Percentiles rank a stretch among this genome's conserved stretches.
These are phyloP conservation scores for Phoxinus dragarum DNA, from an alignment of 2,797 vertebrate genomes.

Conservation along the genomic window DNA sequence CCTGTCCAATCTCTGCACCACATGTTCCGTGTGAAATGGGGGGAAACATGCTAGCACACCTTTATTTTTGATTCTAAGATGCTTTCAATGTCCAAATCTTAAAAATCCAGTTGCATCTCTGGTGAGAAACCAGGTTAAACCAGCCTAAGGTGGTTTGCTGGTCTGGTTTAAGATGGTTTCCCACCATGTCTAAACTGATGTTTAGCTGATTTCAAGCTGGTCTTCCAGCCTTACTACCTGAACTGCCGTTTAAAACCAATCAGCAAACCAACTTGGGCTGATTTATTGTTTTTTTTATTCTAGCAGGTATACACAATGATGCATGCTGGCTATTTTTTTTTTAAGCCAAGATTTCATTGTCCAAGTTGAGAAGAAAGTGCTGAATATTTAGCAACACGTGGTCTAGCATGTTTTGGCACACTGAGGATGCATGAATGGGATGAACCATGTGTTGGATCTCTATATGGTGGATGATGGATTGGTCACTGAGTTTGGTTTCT, in stretches of 20 bases:
- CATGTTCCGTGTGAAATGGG: background rate
- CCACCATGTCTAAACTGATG: background rate
- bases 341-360: background rate
- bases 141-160: background rate
- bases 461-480: slow-evolving; percentile 59
- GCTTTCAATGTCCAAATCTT: background rate
- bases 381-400: background rate
- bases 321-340: slow-evolving; percentile 11
- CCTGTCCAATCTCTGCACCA: background rate
- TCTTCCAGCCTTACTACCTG: background rate
- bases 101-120: background rate
- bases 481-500: slow-evolving; percentile 38
- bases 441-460: slow-evolving; percentile 51
- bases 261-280: background rate
- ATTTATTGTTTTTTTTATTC: background rate
- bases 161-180: background rate
- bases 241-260: background rate
- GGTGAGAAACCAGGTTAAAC: background rate
- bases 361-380: background rate
- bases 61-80: background rate
- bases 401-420: slow-evolving; percentile 56
- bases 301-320: background rate
- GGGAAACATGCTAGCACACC: background rate
- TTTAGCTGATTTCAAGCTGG: background rate
- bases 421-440: slow-evolving; percentile 71